Base-by-base conservation (phyloP, 2,888 invertebrate species). In the Arrhopalites spinosus region DNA sequence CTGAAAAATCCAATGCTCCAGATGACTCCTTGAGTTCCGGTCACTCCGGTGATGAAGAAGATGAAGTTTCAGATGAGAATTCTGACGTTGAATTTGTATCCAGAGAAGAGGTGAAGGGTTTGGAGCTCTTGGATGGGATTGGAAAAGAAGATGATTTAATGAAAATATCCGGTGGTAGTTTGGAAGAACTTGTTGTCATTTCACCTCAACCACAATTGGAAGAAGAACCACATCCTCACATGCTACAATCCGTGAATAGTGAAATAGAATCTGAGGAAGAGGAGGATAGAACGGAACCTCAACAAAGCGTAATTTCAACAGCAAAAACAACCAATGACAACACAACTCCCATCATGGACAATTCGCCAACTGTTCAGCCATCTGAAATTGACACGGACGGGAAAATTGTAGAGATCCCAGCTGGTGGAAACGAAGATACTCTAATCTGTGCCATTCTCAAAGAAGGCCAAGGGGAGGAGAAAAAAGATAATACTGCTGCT, bases 1-100 rank as follows among this genome's bases (percentile, higher is more conserved):
- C 5, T 20, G 15, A 8, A 20, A 29, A 56, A 36, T 47, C 53
- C 7, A 29, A 53, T 27, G 59, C 15, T 36, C n/a, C n/a, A 25
- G 29, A 27, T 13, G 36, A 36, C 36, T 36, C 36, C 36, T 36
- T 11, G 36, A n/a, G n/a, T n/a, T 45, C 45, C 45, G 7, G 7
- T 15, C 27, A 15, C 3, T n/a, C 43, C 1, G 27, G n/a, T 5
- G 69, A 36, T 25, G 50, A 15, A 20, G 67, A 68, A 45, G 47
- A 73, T 27, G 73, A 73, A 20, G 64, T 61, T 47, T 56, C 53
- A 23, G 50, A 36, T 30, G 74, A 74, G 15, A 50, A 50, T 25
- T 59, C 68, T 2, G 69, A 74, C 8, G 59, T 59, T 1, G 59
- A 71, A 36, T 15, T 71, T 43, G 61, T 71, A 30, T 59, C 59